A percentile compares a stretch with the other conserved stretches of the same genome.
phyloP scores from a whole-genome alignment of 2,797 vertebrate species.

The Notamacropus eugenii region DNA sequence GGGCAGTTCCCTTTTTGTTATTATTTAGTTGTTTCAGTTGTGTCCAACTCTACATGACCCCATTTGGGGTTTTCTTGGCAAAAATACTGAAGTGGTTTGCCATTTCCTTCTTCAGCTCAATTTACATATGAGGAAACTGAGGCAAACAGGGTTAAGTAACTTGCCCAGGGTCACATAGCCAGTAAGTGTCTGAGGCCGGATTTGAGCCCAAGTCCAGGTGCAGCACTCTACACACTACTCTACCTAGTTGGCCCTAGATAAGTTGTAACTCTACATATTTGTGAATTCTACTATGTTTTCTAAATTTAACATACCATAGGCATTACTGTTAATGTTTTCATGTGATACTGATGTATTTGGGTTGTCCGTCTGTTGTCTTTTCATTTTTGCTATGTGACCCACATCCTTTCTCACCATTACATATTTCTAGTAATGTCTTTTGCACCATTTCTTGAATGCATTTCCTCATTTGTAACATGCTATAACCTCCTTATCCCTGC shows the following conservation, averaged over 20 bases:
- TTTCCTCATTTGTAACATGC: not conserved
- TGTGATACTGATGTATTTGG: not conserved
- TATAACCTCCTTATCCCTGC: not conserved
- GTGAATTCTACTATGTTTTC: not conserved
- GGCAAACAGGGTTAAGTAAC: not conserved
- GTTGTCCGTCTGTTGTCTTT: not conserved
- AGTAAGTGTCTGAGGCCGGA: not conserved
- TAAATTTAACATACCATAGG: not conserved
- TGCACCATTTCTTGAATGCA: not conserved
- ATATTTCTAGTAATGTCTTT: not conserved
- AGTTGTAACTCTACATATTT: not conserved
- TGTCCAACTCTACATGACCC: not conserved
- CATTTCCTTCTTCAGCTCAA: not conserved
- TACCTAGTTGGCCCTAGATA: not conserved
- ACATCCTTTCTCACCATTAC: not conserved
- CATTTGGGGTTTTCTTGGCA: not conserved
- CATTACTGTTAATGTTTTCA: not conserved
- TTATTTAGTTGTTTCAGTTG: not conserved
- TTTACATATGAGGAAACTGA: not conserved
- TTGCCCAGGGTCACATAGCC: not conserved
- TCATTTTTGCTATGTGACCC: not conserved
- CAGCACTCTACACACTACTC: not conserved
- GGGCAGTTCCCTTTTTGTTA: not conserved
- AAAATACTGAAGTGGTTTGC: not conserved
- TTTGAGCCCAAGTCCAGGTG: not conserved